Conservation (phyloP, 2,888 invertebrate genomes). For the Trachelus stipa region DNA sequence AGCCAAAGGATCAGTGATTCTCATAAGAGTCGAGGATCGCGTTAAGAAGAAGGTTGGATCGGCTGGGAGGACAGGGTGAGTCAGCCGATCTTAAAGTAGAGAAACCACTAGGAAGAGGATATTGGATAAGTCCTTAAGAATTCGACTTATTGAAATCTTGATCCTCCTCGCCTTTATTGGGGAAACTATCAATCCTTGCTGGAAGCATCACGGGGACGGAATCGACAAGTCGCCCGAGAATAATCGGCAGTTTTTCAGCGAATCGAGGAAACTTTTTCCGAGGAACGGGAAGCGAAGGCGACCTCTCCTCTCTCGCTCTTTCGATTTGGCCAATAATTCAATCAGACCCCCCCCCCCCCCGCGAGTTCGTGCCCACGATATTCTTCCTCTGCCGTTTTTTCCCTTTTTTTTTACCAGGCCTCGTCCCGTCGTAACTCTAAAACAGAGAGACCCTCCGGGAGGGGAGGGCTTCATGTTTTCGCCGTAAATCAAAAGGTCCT, state of each 20-base stretch:
- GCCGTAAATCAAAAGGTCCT: slow-evolving; percentile 37
- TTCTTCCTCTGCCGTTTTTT: neutral
- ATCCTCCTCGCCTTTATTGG: neutral
- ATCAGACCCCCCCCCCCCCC: slow-evolving; percentile 25
- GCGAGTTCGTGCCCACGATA: neutral
- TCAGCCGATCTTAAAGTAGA: neutral
- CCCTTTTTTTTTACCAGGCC: slow-evolving; percentile 6
- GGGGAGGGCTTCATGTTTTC: slow-evolving; percentile 26
- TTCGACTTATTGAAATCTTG: neutral
- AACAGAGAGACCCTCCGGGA: slow-evolving; percentile 20
- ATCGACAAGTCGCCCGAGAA: slow-evolving; percentile 18
- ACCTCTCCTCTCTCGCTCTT: slow-evolving; percentile 4
- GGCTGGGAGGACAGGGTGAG: slow-evolving; percentile 2
- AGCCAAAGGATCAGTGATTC: slow-evolving; percentile 29
- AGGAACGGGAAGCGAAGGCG: slow-evolving; percentile 8
- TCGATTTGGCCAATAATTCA: slow-evolving; percentile 40
- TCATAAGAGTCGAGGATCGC: slow-evolving; percentile 14
- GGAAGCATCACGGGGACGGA: neutral
- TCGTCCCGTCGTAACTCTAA: slow-evolving; percentile 31
- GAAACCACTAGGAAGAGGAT: neutral
- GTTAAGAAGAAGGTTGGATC: neutral
- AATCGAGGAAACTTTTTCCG: slow-evolving; percentile 36
- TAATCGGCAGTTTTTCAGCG: slow-evolving; percentile 33
- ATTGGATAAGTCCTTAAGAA: neutral
- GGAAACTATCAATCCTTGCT: neutral